These are phyloP conservation scores for Zaprionus obscuricornis DNA, from an alignment of 2,888 invertebrate genomes.

Conservation along the genomic window DNA sequence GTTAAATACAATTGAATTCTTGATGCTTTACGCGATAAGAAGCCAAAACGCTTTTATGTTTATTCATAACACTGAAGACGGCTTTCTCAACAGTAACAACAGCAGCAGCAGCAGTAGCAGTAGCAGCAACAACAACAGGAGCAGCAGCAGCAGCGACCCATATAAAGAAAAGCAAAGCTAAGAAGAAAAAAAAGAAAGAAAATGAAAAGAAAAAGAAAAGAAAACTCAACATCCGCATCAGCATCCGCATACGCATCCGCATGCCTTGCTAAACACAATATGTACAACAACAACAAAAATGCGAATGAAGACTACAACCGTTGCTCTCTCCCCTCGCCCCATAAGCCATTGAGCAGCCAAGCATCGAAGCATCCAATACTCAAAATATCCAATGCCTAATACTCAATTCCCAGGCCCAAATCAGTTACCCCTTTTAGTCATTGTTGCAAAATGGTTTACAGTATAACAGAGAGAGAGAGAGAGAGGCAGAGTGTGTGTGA, in stretches of 20 bases:
- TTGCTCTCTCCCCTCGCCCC: not conserved
- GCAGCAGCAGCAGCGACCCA: no score
- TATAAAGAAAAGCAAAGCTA: no score
- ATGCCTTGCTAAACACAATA: not conserved
- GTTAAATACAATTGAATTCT: slow-evolving; percentile 72
- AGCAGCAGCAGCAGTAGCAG: not conserved
- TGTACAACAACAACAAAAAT: no score
- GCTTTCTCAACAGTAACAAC: slow-evolving; percentile 8
- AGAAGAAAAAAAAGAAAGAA: not conserved
- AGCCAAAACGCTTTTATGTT: slow-evolving; percentile 66
- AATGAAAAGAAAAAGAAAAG: slow-evolving; percentile 6
- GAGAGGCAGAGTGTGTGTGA: no score
- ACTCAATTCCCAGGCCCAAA: slow-evolving; percentile 30
- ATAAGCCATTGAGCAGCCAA: no score
- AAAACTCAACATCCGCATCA: not conserved
- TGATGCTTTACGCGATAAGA: slow-evolving; percentile 67
- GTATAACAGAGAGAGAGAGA: no score
- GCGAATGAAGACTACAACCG: slow-evolving; percentile 8
- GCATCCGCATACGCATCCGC: slow-evolving; percentile 24
- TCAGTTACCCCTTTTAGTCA: slow-evolving; percentile 36
- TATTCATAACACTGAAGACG: slow-evolving; percentile 62
- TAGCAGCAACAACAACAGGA: no score
- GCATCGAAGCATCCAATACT: no score
- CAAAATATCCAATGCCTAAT: slow-evolving; percentile 27
- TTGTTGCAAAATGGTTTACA: slow-evolving; percentile 43